phyloP scores from a whole-genome alignment of 1,140 invertebrate genomes.

The Diorhabda sublineata region DNA sequence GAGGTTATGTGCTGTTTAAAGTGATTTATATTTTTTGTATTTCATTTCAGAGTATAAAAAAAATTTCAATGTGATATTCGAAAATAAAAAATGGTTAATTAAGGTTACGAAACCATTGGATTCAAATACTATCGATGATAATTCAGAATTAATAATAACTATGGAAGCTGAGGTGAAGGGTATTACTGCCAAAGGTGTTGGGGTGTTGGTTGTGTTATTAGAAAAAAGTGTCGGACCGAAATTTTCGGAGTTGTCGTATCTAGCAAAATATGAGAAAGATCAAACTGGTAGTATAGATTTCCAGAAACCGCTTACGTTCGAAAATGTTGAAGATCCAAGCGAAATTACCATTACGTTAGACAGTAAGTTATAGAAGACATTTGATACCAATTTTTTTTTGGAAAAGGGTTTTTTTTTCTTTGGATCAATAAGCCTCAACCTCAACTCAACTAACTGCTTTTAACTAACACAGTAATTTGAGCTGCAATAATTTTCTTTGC shows the following conservation, averaged over 20 bases:
- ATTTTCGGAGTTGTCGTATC: constrained; percentile 4
- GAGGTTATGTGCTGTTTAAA: too few species aligned
- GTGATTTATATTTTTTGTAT: too few species aligned
- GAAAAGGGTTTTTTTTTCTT: too few species aligned
- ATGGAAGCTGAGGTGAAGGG: constrained; percentile 15
- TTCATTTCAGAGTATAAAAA: not conserved
- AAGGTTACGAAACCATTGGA: constrained; percentile 3
- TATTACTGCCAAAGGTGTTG: not conserved
- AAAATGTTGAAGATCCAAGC: not conserved
- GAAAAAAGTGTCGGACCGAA: not conserved
- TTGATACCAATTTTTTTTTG: too few species aligned
- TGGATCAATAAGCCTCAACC: too few species aligned
- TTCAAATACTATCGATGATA: not conserved
- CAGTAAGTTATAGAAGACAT: not conserved
- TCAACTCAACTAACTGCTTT: too few species aligned
- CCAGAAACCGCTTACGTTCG: not conserved
- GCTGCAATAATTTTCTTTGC: too few species aligned
- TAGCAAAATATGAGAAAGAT: not conserved
- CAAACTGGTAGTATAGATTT: constrained; percentile 6
- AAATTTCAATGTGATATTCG: not conserved
- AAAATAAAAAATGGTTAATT: constrained; percentile 2
- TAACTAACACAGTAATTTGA: too few species aligned
- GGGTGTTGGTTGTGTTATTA: constrained; percentile 6
- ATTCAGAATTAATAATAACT: constrained; percentile 16
- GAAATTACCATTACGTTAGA: not conserved